Evolutionary conservation across 2,113 vertebrate genomes (phyloP).

Genomic region (Anhinga anhinga): DNA sequence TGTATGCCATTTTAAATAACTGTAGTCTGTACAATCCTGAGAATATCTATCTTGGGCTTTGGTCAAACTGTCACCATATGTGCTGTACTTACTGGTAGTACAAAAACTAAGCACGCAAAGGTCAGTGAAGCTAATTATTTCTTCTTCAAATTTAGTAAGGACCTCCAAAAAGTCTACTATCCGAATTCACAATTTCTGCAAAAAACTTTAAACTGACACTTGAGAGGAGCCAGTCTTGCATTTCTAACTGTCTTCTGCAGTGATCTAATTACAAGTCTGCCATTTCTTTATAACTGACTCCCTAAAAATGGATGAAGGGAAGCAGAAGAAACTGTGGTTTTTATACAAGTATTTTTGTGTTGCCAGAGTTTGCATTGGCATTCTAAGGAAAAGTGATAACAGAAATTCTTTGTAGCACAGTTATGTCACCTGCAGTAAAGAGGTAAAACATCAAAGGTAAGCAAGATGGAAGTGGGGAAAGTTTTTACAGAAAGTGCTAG

Average conservation of each 20-base stretch:
- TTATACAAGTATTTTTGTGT: background rate
- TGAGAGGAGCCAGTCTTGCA: background rate
- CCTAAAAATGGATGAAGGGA: background rate
- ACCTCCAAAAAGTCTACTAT: background rate
- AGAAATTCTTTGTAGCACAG: background rate
- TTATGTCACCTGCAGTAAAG: background rate
- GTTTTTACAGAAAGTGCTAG: background rate
- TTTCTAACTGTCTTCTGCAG: background rate
- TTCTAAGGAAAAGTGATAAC: background rate
- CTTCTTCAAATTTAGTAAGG: background rate
- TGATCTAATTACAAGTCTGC: background rate
- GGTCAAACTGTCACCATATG: background rate
- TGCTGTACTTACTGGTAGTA: background rate
- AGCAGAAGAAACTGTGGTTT: background rate
- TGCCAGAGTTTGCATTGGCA: background rate
- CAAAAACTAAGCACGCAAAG: background rate
- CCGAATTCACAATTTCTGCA: background rate
- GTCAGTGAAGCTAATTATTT: background rate
- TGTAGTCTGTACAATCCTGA: background rate
- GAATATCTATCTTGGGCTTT: background rate
- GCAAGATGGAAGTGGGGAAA: background rate
- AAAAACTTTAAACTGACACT: background rate
- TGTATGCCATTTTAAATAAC: background rate
- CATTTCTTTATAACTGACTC: background rate
- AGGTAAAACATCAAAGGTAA: background rate